Evolutionary conservation across 2,888 invertebrate genomes (phyloP).

Genomic region (Drosophila melanocephala): DNA sequence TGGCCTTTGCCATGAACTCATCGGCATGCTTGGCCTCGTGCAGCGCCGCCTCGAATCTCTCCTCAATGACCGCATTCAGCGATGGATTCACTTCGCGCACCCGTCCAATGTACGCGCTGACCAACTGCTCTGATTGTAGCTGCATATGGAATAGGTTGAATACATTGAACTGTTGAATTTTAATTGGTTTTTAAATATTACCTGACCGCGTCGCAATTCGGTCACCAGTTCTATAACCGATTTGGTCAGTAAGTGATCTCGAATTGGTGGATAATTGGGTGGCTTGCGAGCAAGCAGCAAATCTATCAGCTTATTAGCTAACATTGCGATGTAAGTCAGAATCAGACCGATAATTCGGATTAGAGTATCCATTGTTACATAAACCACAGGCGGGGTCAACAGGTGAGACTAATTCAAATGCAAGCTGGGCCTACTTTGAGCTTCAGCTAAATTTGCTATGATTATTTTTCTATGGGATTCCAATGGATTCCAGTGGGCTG

Average conservation of each 20-base stretch:
- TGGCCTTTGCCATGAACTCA: constrained; percentile 77
- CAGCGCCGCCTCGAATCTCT: constrained; percentile 89
- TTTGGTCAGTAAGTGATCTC: constrained; percentile 67
- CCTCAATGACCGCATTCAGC: constrained; percentile 91
- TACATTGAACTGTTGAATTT: not conserved
- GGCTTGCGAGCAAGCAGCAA: constrained; percentile 43
- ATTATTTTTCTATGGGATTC: not conserved
- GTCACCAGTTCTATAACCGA: constrained; percentile 69
- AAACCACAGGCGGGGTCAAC: constrained; percentile 38
- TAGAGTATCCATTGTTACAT: constrained; percentile 65
- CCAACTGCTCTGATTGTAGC: constrained; percentile 88
- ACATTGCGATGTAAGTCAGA: constrained; percentile 55
- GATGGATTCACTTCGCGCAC: constrained; percentile 89
- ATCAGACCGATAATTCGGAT: constrained; percentile 65
- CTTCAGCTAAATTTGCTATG: constrained; percentile 3
- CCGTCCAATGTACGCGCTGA: constrained; percentile 88
- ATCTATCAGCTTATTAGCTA: constrained; percentile 64
- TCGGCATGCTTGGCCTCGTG: constrained; percentile 89
- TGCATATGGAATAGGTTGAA: constrained; percentile 74
- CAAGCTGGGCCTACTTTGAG: constrained; percentile 40
- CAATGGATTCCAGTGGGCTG: not conserved
- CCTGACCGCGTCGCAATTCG: constrained; percentile 73
- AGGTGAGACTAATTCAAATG: constrained; percentile 53
- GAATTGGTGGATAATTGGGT: constrained; percentile 71
- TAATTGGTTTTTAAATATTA: constrained; percentile 23